Evolutionary conservation across 1,140 invertebrate genomes (phyloP).

Genomic region (Euwallacea fornicatus): DNA sequence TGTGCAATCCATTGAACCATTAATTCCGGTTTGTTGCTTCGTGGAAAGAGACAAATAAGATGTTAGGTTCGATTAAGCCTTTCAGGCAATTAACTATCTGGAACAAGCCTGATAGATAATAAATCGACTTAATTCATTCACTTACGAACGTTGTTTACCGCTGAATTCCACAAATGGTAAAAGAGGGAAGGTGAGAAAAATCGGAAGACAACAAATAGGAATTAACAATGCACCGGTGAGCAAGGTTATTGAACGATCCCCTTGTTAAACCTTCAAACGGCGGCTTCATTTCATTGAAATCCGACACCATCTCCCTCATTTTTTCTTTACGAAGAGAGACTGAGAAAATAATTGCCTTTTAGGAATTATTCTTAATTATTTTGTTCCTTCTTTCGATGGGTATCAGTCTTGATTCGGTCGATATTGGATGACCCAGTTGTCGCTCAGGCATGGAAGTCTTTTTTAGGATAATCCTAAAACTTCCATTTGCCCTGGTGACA

Average conservation of each 20-base stretch:
- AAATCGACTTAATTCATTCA: neutral
- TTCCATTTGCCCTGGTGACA: no score
- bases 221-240: conserved; percentile 9
- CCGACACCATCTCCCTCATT: conserved; percentile 10
- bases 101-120: conserved; percentile 3
- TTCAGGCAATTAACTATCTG: conserved; percentile 20
- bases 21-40: conserved; percentile 18
- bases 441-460: no score
- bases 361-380: conserved; percentile 13
- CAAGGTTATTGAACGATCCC: conserved; percentile 1
- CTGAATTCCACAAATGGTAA: neutral
- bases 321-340: neutral
- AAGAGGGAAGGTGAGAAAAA: conserved; percentile 9
- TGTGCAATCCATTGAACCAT: conserved; percentile 7
- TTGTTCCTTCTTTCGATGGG: neutral
- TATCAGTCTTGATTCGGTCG: no score
- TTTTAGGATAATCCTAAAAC: no score
- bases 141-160: neutral
- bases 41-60: conserved; percentile 18
- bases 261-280: conserved; percentile 6
- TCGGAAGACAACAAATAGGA: neutral
- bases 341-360: conserved; percentile 8
- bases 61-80: conserved; percentile 19
- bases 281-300: conserved; percentile 14
- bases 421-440: no score